Evolutionary conservation across 2,113 vertebrate species (phyloP), one percentile per base, ranked within the genome.

Genomic region (Psittacula cyanocephala): DNA sequence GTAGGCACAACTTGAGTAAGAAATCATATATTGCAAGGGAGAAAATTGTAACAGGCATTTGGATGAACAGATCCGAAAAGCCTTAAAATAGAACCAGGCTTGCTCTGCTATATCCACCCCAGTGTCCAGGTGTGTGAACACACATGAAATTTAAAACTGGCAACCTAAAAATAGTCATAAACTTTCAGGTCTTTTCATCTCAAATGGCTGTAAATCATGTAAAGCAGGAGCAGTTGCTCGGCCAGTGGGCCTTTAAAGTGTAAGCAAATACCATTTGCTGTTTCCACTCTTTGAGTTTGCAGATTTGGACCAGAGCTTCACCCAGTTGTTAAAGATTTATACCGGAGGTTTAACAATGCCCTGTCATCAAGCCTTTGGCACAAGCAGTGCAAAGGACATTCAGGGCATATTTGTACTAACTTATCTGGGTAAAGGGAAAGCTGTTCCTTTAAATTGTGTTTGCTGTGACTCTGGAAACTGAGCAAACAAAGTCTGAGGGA

Each of bases 391-490:
- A 95, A 96, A 97, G 94, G 96, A 96, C 93, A 0, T 92, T 93
- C 85, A 76, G 93, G 81, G 84, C 84, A 84, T 96, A 88, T 92
- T 96, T 96, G 92, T 71, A 87, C 91, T 92, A n/a, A 96, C 91
- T 93, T 95, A 95, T 80, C 96, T 95, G 80, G 31, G 82, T 89
- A 96, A 96, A 97, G 92, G 35, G 96, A 94, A 95, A 93, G 87
- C 96, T 95, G 96, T 88, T 94, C 85, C 96, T 97, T 97, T 96
- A 95, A 95, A 97, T 60, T 70, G 46, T 93, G 96, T 95, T 96
- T 96, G 96, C 96, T 86, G 97, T 97, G 96, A 87, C 97, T 97
- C 91, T 96, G 96, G 97, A 97, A 97, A 97, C 96, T 79, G 39
- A 95, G 64, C 93, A 96, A 97, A 97, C 95, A 96, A 88, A 95